Evolutionary conservation across 1,140 invertebrate genomes (phyloP), one percentile per base, ranked within the genome.

Genomic region (Drosophila grimshawi): DNA sequence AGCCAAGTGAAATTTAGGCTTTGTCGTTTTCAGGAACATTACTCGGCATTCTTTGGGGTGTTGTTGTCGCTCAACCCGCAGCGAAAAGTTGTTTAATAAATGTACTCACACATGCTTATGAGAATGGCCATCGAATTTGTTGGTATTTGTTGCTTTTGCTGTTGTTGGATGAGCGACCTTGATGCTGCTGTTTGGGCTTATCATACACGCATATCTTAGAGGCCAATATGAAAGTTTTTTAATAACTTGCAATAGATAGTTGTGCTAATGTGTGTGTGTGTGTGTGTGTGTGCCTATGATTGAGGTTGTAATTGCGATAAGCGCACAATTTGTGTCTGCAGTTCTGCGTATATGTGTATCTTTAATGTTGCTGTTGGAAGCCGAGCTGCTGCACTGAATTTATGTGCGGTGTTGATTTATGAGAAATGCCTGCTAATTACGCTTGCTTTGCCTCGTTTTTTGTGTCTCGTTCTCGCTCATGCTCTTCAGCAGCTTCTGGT

Each of bases 1-100:
- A 11, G 11, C 5, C 3, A 10, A 8, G 6, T 3, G 19, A 32
- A 48, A 41, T 30, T n/a, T 11, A 29, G 62, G 63, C 55, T 56
- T 59, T 75, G 60, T 51, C 33, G 51, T 32, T 46, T 55, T 27
- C 37, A 32, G 71, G 80, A 82, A 79, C 76, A 75, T 19, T 19
- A 19, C 19, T 19, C 11, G n/a, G 19, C 37, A 2, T 39, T 49
- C 61, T 2, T 35, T 27, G 7, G 8, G 2, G 4, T 57, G 66
- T 51, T 60, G 65, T 19, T 43, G 39, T 43, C 4, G n/a, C 10
- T n/a, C n/a, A 8, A 43, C 29, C 37, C 51, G 63, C 74, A 53
- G 48, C 67, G 27, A 69, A 86, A 86, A 88, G 68, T 86, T 86
- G 76, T 88, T 88, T 86, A 86, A 86, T 86, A 86, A 86, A 86